Base-by-base conservation (phyloP, 2,888 invertebrate species). In the Epinotia nisella region DNA sequence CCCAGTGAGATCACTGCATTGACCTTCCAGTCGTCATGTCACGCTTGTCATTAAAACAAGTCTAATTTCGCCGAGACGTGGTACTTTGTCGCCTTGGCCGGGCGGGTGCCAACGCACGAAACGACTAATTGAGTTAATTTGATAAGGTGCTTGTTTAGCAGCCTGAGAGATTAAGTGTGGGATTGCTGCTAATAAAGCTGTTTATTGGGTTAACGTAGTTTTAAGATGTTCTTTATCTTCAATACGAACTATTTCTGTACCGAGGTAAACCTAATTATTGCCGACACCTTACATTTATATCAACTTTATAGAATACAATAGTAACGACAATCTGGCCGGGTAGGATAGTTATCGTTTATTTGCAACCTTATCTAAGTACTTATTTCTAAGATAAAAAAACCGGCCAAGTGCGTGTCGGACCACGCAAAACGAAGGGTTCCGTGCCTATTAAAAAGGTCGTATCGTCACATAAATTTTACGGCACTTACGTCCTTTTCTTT, bases 51-150 rank as follows among this genome's bases (percentile, higher is more conserved):
- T 49, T 49, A 49, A 49, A n/a, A 49, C 49, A 49, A 49, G 49
- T 7, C 7, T 49, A 49, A 49, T 49, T 49, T n/a, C 49, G n/a
- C 4, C n/a, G 49, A 4, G 1, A n/a, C 49, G 1, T 49, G n/a
- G 13, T n/a, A n/a, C 49, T n/a, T 13, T 7, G 49, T n/a, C 49
- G 49, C n/a, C n/a, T 49, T 15, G 15, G n/a, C 49, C 49, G 49
- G 1, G n/a, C 7, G 49, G n/a, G 49, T 13, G 49, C n/a, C 11
- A 13, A 13, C n/a, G 13, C 49, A 35, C n/a, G 49, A n/a, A 49
- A 49, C 49, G n/a, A 49, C 49, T 49, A 49, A 49, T 49, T n/a
- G 49, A 49, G 49, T 49, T 49, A n/a, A 41, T 41, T 41, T 41
- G 41, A 49, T 49, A 49, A 49, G 49, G 49, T 49, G n/a, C 49